Percentiles rank a stretch among this genome's conserved stretches.
phyloP scores from a whole-genome alignment of 2,113 vertebrate genomes.

The Platichthys stellatus region DNA sequence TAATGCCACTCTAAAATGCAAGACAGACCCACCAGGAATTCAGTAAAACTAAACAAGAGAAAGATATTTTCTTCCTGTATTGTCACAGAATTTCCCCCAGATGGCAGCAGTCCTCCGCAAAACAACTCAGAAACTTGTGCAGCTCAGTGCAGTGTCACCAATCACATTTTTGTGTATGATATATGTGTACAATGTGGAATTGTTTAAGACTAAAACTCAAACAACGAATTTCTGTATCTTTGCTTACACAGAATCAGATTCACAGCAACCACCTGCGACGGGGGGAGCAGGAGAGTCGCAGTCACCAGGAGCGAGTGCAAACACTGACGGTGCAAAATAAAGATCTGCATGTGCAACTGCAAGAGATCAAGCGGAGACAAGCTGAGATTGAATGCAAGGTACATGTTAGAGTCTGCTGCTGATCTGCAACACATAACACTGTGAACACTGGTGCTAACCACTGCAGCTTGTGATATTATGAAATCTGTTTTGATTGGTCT shows the following conservation, averaged over 20 bases:
- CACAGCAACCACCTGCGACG: conserved; percentile 93
- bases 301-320: conserved; percentile 86
- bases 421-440: not conserved
- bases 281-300: conserved; percentile 88
- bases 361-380: conserved; percentile 91
- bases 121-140: not conserved
- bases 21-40: no score
- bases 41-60: not conserved
- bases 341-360: conserved; percentile 87
- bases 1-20: no score
- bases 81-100: conserved; percentile 49
- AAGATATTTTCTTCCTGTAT: conserved; percentile 8
- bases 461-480: no score
- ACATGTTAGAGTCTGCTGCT: conserved; percentile 18
- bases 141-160: not conserved
- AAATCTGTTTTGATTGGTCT: no score
- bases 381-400: conserved; percentile 98
- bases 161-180: not conserved
- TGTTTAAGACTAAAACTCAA: not conserved
- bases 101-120: conserved; percentile 56
- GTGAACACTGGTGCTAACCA: not conserved
- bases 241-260: conserved; percentile 89
- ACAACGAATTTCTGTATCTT: not conserved
- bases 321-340: conserved; percentile 91
- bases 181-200: not conserved